These are phyloP conservation scores for Idaea dimidiata DNA, from an alignment of 2,888 invertebrate species.

Conservation along the genomic window DNA sequence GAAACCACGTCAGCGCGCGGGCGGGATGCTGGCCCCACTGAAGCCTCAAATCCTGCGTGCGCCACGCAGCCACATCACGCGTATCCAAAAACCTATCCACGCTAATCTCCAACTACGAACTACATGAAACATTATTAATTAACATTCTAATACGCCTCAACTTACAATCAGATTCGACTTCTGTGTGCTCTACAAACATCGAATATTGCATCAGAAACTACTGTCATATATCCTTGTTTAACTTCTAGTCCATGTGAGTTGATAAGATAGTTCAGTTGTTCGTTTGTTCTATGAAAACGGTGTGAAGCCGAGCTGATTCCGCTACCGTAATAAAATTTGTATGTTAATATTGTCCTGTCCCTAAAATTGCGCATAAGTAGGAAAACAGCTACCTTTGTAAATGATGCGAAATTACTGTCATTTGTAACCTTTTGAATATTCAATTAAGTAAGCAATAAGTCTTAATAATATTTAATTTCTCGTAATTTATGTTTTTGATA, in stretches of 20 bases:
- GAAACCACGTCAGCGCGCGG: constrained; percentile 49
- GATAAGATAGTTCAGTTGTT: constrained; percentile 28
- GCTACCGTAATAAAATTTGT: neutral
- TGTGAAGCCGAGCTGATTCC: neutral
- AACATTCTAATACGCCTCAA: constrained; percentile 17
- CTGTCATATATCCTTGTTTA: constrained; percentile 28
- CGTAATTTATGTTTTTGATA: too few species aligned
- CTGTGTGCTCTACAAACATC: constrained; percentile 2
- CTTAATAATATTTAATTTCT: too few species aligned
- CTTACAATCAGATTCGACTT: constrained; percentile 1
- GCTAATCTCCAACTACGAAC: constrained; percentile 13
- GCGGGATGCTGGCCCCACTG: constrained; percentile 68
- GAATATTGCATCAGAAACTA: constrained; percentile 26
- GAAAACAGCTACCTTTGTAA: neutral
- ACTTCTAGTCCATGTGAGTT: constrained; percentile 25
- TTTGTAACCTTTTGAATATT: neutral
- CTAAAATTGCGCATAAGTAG: neutral
- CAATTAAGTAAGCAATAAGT: neutral
- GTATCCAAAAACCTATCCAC: constrained; percentile 22
- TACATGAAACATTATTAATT: constrained; percentile 20
- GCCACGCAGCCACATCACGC: constrained; percentile 28
- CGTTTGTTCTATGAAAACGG: constrained; percentile 6
- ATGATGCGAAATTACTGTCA: neutral
- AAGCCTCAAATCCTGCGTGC: constrained; percentile 38
- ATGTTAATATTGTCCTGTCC: neutral